Base-by-base conservation (phyloP, 2,113 vertebrate species). In the Pitta sordida region DNA sequence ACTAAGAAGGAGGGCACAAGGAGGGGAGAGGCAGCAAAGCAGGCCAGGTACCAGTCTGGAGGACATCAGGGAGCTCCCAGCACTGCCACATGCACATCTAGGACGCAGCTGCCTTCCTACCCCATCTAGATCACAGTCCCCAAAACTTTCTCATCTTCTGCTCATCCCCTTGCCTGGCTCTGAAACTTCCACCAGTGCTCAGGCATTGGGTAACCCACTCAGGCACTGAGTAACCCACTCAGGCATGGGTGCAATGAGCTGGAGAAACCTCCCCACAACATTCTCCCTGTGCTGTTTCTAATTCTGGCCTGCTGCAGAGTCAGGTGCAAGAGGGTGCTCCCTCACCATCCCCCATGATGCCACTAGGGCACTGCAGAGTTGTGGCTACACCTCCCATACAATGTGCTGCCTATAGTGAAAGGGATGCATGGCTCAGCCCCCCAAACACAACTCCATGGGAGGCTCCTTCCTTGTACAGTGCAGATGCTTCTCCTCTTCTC, bases 381-480 rank as follows among this genome's bases (percentile, higher is more conserved):
- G 37, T 4, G 3, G 41, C 26, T 46, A 18, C 29, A 4, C 11
- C 37, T 67, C 49, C 58, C 67, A 48, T 0, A 0, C 0, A 0
- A 22, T 39, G 17, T 37, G 27, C 41, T 67, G 62, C 21, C 76
- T 1, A 0, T 17, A 88, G 9, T 1, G 0, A 52, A 81, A 15
- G 7, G 32, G 9, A 2, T 77, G 22, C 39, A 8, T 5, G 10
- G 80, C 43, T 93, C 10, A 3, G 23, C 7, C 24, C 23, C 15
- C 20, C 16, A 8, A 1, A 0, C 26, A 51, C 0, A 1, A 19
- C 32, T 69, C 55, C 51, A 13, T 7, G 16, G 63, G 23, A 4
- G 11, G 23, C 6, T 83, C 15, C 52, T 78, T 67, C 43, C 39
- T 51, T 0, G 0, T 21, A 15, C 26, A 15, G 4, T 24, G 17